Evolutionary conservation across 2,113 vertebrate species (phyloP).

Genomic region (Perca flavescens): DNA sequence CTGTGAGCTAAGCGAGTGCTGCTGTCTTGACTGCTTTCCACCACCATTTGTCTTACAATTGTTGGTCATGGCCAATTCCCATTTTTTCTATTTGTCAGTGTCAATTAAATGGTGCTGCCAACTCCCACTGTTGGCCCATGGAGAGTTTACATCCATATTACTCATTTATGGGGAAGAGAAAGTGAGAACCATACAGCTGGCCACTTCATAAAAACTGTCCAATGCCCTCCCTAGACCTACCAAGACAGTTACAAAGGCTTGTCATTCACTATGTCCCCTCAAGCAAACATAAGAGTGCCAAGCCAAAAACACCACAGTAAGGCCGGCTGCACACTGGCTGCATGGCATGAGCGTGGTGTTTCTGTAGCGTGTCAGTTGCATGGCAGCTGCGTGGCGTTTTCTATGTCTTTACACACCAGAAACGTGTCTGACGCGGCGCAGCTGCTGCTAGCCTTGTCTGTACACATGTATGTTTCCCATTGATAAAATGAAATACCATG

Average conservation of each 20-base stretch:
- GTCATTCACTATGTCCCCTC: constrained; percentile 13
- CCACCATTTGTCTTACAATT: constrained; percentile 9
- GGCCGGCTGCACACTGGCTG: too few species aligned
- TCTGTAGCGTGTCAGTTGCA: too few species aligned
- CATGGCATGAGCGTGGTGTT: too few species aligned
- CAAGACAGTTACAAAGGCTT: constrained; percentile 16
- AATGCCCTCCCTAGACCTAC: background rate
- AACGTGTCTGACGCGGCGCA: too few species aligned
- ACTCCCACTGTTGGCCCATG: background rate
- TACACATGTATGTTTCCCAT: too few species aligned
- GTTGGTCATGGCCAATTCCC: constrained; percentile 14
- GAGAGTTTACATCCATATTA: constrained; percentile 29
- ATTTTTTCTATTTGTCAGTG: constrained; percentile 38
- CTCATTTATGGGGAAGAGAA: constrained; percentile 11
- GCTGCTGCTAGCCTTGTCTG: too few species aligned
- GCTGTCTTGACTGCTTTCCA: constrained; percentile 23
- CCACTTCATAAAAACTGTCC: constrained; percentile 8
- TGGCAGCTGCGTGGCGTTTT: too few species aligned
- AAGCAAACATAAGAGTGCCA: background rate
- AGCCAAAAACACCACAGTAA: background rate
- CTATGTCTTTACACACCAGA: too few species aligned
- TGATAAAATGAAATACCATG: too few species aligned
- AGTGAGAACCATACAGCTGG: constrained; percentile 16
- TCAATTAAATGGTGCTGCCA: constrained; percentile 43
- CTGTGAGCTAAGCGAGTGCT: constrained; percentile 15